Evolutionary conservation across 2,888 invertebrate species (phyloP), one percentile per base, ranked within the genome.

Genomic region (Drepanosiphum platanoidis): DNA sequence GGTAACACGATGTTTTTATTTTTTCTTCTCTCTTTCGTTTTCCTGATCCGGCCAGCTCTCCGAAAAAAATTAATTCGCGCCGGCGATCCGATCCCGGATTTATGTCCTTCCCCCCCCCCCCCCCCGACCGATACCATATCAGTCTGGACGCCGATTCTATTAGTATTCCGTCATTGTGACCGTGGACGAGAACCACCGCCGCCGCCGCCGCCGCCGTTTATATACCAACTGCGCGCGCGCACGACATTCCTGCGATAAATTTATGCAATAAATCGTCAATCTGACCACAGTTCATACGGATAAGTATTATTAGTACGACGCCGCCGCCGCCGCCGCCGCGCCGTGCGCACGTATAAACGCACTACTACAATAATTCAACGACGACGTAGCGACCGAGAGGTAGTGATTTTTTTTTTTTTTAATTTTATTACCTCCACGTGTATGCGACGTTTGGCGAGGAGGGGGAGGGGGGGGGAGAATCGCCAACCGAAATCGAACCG

Each of bases 41-140:
- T 42, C 5, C 42, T 11, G 42, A 39, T n/a, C 18, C 22, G 11
- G 36, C 58, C 27, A 36, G 77, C 27, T 27, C 61, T 77, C 58
- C 77, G 18, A 77, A 58, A 77, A n/a, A n/a, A n/a, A n/a, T n/a
- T 77, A 77, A 27, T 61, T 61, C 77, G 61, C 61, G 27, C 61
- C 61, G 61, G 36, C 64, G 1, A 27, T n/a, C 18, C 36, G 61
- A 77, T 77, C 77, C 77, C 39, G 61, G 77, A 77, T 77, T 77
- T 77, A 61, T 77, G 77, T 61, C 34, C 61, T 34, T 27, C 32
- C 32, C 77, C 61, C 61, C 15, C 39, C 32, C 32, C 77, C 61
- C 61, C 15, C 39, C 4, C 27, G 15, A 18, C 61, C 52, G 27
- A 77, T 61, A 9, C 36, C 77, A 32, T n/a, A 11, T 74, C 71